Conservation (phyloP, 2,113 vertebrate genomes). For the Prinia subflava region DNA sequence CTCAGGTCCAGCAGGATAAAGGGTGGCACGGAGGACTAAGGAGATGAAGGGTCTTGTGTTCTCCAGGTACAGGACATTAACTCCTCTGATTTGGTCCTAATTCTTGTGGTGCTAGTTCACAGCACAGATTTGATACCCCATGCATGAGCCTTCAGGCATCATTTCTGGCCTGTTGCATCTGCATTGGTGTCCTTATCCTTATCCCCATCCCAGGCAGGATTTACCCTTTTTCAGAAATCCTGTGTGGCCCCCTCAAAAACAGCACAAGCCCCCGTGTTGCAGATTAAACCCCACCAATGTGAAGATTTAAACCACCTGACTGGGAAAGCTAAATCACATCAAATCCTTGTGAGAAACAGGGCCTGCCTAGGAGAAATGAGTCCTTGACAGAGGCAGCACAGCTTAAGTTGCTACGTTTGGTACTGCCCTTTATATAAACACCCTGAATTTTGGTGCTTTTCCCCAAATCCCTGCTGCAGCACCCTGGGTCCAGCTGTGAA, state of each 20-base stretch:
- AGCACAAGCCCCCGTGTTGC: fast-evolving
- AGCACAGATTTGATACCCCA: fast-evolving
- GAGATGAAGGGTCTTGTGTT: background rate
- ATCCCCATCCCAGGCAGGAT: background rate
- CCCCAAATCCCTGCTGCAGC: fast-evolving
- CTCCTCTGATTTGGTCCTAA: background rate
- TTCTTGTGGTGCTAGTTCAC: background rate
- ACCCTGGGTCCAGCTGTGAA: background rate
- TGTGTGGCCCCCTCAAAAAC: background rate
- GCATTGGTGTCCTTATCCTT: too few relatives aligned
- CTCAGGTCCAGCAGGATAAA: background rate
- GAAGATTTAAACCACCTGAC: background rate
- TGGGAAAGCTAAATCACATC: background rate
- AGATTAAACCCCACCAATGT: background rate
- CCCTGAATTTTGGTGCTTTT: background rate
- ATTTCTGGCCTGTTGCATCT: background rate
- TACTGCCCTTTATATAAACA: background rate
- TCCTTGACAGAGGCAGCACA: background rate
- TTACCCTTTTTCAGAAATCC: background rate
- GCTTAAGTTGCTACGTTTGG: background rate
- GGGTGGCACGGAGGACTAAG: fast-evolving
- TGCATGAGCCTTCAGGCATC: background rate
- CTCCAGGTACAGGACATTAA: background rate
- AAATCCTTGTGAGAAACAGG: background rate
- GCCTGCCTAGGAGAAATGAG: background rate